These are phyloP conservation scores for Tamandua tetradactyla DNA, from an alignment of 2,797 vertebrate species.

Conservation along the genomic window DNA sequence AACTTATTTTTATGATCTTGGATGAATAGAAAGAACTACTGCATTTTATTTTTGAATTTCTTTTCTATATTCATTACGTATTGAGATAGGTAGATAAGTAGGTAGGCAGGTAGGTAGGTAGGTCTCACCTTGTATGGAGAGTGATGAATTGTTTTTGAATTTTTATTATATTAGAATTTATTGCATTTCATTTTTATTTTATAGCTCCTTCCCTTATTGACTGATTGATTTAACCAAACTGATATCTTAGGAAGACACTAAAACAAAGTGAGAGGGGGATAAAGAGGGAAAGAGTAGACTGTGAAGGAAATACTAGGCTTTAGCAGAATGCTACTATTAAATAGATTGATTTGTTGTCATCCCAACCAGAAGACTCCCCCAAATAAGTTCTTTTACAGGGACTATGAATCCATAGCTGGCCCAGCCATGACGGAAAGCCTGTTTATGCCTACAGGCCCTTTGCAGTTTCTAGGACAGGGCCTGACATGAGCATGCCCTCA, in stretches of 20 bases:
- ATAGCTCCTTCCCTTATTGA: neutral
- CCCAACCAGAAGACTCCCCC: neutral
- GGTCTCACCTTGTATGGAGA: neutral
- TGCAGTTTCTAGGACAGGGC: too few relatives aligned
- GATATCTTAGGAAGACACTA: neutral
- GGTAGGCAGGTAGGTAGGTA: neutral
- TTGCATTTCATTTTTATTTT: neutral
- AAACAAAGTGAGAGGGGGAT: neutral
- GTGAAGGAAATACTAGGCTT: neutral
- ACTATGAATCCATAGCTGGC: neutral
- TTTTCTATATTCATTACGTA: neutral
- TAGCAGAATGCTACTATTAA: neutral
- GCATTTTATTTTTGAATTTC: neutral
- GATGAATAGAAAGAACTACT: neutral
- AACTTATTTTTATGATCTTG: neutral
- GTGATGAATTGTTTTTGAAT: neutral
- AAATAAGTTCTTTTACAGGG: neutral
- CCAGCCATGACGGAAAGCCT: neutral
- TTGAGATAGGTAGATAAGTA: neutral
- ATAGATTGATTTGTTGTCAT: neutral
- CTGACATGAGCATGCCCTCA: neutral
- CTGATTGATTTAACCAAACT: neutral
- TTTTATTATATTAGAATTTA: neutral
- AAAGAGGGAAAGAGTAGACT: neutral
- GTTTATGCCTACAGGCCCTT: fast-evolving